These are phyloP conservation scores for Amblyjoppa proteus DNA, from an alignment of 2,888 invertebrate genomes.

Conservation along the genomic window DNA sequence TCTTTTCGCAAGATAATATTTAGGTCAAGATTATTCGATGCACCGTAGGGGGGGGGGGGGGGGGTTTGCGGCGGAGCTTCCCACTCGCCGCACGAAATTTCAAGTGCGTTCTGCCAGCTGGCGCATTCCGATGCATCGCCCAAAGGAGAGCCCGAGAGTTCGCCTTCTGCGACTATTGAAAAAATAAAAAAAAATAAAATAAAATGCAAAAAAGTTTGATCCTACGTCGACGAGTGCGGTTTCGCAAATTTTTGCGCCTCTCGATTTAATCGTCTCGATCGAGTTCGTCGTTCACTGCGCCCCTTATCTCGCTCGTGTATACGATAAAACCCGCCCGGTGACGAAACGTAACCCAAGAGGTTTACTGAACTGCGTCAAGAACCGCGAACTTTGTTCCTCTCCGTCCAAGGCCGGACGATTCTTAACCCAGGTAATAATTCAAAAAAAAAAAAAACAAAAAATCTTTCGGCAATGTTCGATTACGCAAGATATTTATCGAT, in stretches of 20 bases:
- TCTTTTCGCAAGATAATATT: constrained; percentile 46
- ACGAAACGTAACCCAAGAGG: constrained; percentile 7
- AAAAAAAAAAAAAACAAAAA: background rate
- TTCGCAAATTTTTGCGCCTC: background rate
- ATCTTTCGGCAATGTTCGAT: background rate
- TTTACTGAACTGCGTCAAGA: background rate
- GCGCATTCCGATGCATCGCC: constrained; percentile 39
- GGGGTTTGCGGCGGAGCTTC: constrained; percentile 25
- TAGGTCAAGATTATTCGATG: constrained; percentile 68
- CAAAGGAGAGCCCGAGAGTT: background rate
- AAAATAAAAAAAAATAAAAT: background rate
- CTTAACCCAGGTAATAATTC: background rate
- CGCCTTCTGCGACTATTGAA: background rate
- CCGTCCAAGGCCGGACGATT: constrained; percentile 1
- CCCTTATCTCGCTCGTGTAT: constrained; percentile 20
- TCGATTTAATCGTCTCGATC: background rate
- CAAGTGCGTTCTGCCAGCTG: constrained; percentile 58
- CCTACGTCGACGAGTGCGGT: background rate
- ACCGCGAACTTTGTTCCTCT: constrained; percentile 13
- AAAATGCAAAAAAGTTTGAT: too few relatives aligned
- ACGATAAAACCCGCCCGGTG: constrained; percentile 9
- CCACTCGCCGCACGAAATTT: constrained; percentile 46
- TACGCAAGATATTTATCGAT: background rate
- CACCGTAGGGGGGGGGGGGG: constrained; percentile 16
- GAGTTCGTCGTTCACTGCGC: background rate